Conservation (phyloP, 2,797 vertebrate genomes). For the Phaenicophaeus curvirostris region DNA sequence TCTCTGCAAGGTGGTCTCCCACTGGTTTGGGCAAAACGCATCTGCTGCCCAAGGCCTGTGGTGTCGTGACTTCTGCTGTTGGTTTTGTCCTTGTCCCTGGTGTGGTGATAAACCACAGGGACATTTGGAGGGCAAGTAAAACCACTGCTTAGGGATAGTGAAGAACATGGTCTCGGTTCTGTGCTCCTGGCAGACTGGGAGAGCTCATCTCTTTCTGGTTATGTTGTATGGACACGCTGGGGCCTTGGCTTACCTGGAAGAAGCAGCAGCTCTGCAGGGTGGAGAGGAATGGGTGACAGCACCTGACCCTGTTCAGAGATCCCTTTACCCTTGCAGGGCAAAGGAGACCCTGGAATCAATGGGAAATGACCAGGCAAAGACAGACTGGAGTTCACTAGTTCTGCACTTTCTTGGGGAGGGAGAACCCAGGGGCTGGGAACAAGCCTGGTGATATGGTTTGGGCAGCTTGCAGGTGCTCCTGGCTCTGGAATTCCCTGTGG, state of each 20-base stretch:
- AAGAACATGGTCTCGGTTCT: fast-evolving
- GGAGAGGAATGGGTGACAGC: not conserved
- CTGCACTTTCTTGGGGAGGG: not conserved
- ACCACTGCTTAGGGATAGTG: not conserved
- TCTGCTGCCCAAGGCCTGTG: not conserved
- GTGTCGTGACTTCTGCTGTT: not conserved
- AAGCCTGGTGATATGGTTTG: not conserved
- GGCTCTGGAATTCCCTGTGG: fast-evolving
- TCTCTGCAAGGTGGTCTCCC: not conserved
- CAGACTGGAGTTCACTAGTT: not conserved
- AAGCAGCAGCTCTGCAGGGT: not conserved
- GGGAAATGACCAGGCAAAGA: not conserved
- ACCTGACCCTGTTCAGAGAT: not conserved
- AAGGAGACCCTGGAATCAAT: not conserved
- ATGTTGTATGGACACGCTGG: not conserved
- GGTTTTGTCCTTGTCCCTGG: not conserved
- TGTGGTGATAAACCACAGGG: not conserved
- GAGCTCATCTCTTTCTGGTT: fast-evolving
- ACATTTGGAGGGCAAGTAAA: not conserved
- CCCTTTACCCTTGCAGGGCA: not conserved
- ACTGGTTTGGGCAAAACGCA: not conserved
- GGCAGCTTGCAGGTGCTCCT: not conserved
- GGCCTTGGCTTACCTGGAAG: not conserved
- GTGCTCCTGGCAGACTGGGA: not conserved
- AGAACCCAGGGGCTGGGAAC: not conserved